Evolutionary conservation across 2,113 vertebrate genomes (phyloP), one percentile per base, ranked within the genome.

Genomic region (Rana temporaria): DNA sequence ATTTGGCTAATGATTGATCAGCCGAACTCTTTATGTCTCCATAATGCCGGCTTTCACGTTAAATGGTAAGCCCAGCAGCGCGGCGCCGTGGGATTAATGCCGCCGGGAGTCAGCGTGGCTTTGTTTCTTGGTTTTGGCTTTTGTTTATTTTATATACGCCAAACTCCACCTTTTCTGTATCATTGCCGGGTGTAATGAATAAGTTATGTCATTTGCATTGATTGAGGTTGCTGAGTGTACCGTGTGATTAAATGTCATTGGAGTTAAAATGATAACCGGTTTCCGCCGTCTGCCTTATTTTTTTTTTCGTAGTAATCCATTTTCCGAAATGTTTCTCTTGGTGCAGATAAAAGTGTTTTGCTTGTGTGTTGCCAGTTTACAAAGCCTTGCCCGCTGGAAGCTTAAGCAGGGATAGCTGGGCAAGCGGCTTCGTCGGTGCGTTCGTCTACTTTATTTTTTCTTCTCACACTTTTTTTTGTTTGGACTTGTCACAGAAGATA

Each of bases 151-250:
- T 60, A 70, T 69, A 79, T 57, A 14, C 16, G 53, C 38, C 14
- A 48, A 63, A 24, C 38, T 73, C 69, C 42, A 57, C 26, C 63
- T 72, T 57, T 74, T 57, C 53, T 57, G 26, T 59, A n/a, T 65
- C 32, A 64, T 63, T 17, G 59, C 55, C 62, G 32, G 11, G 5
- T 38, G 72, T 83, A 67, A 76, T 83, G 72, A 83, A 83, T 83
- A 83, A 74, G 32, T 75, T 67, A 83, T 83, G 52, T 30, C 19
- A 32, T 76, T 83, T 83, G 81, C 71, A 83, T 83, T 76, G 81
- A 83, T 83, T 76, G 81, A 83, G 81, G 81, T 83, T 83, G 52
- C 19, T 20, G 63, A 62, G 34, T 38, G 67, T 74, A 55, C 55
- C 14, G 38, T 59, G 64, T 68, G 81, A 83, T 83, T 83, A 83